Base-by-base conservation (phyloP, 2,888 invertebrate species). In the Drosophila anomalata region DNA sequence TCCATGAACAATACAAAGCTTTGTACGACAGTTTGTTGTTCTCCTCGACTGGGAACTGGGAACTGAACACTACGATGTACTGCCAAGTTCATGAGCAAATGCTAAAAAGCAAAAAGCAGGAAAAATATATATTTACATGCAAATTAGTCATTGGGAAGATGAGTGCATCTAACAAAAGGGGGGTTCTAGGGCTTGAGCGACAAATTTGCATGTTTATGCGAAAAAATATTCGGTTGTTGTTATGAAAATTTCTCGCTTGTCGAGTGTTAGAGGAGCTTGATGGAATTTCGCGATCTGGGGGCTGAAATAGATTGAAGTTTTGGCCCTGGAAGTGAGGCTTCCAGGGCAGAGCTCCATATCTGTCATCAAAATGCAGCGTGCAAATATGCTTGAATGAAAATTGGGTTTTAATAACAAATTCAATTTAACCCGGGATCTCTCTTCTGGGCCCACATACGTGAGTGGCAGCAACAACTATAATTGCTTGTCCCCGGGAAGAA, bases 131-230 rank as follows among this genome's bases (percentile, higher is more conserved):
- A 87, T 87, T 82, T 84, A 81, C 79, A 83, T 83, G 88, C 68
- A 83, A 83, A 83, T 83, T 83, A 76, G 74, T 82, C 83, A 82
- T 85, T 79, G 79, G 65, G 65, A 61, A 69, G 56, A 73, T 54
- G 47, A 56, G 58, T 74, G 66, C 54, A 66, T 44, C 31, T 48
- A 12, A 53, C 22, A 5, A 11, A 29, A 22, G 12, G n/a, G 11
- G 14, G 12, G 41, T 22, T 36, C 68, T 48, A 33, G 24, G n/a
- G 53, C 87, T 66, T 75, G 54, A 53, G 74, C 76, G 72, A 70
- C 68, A 86, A 87, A 84, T 84, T 88, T 84, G 86, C 83, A 84
- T 84, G 87, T 84, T 84, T 86, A 87, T 84, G 83, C 63, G 83
- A 87, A 84, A 87, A 72, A 73, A 76, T 76, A 76, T 69, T 77